Evolutionary conservation across 2,888 invertebrate genomes (phyloP).

Genomic region (Synergus laeviventris): DNA sequence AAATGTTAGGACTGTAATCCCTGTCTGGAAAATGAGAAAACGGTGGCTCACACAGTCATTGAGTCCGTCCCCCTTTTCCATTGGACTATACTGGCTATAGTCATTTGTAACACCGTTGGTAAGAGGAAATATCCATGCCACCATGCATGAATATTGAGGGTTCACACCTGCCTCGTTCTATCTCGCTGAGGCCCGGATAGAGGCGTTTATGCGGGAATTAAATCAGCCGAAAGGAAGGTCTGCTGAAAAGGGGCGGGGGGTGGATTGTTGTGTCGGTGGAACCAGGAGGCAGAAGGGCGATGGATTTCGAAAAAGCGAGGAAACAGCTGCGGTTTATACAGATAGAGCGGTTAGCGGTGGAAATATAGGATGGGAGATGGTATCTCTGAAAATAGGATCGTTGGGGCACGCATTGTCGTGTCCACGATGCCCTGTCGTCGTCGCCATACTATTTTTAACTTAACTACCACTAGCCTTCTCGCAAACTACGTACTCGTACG

Average conservation of each 20-base stretch:
- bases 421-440: slow-evolving; percentile 36
- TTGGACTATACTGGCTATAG: neutral
- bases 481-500: neutral
- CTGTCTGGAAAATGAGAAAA: slow-evolving; percentile 36
- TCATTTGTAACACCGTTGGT: slow-evolving; percentile 29
- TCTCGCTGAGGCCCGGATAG: neutral
- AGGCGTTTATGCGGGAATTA: slow-evolving; percentile 44
- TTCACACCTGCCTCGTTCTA: slow-evolving; percentile 39
- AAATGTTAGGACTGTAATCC: slow-evolving; percentile 16
- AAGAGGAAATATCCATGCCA: slow-evolving; percentile 21
- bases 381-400: slow-evolving; percentile 74
- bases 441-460: slow-evolving; percentile 46
- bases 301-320: slow-evolving; percentile 44
- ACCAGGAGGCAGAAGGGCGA: slow-evolving; percentile 11
- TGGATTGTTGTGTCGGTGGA: slow-evolving; percentile 24
- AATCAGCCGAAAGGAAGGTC: slow-evolving; percentile 48
- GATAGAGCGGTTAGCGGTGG: slow-evolving; percentile 65
- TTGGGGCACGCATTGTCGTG: slow-evolving; percentile 58
- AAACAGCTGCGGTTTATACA: slow-evolving; percentile 55
- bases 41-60: slow-evolving; percentile 7
- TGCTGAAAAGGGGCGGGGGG: slow-evolving; percentile 40
- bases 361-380: slow-evolving; percentile 59
- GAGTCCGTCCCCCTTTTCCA: slow-evolving; percentile 6
- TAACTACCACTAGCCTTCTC: slow-evolving; percentile 5
- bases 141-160: neutral